Base-by-base conservation (phyloP, 2,888 invertebrate species). In the Cybosia mesomella region DNA sequence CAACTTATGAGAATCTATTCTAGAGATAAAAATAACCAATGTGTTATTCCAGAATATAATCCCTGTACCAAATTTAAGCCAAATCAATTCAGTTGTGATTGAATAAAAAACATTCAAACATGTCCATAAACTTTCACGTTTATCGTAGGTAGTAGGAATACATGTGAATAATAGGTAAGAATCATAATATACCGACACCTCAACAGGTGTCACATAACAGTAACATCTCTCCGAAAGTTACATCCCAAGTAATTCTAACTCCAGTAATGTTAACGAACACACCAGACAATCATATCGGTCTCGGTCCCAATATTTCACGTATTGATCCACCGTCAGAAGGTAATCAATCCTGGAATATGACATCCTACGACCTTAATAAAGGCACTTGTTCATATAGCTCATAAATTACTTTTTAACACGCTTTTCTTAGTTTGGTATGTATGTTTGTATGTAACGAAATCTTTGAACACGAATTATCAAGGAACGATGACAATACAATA, bases 301-400 rank as follows among this genome's bases (percentile, higher is more conserved):
- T 10, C 39, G 58, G 43, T 58, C 58, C 43, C 28, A 22, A 58
- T 58, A 32, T 58, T 43, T 22, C 28, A 18, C 18, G 43, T 58
- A 65, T 65, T 11, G 65, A 65, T 65, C 58, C n/a, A 49, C 53
- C 15, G 49, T 43, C 49, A 43, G 49, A 34, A 24, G 34, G 67
- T 68, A 68, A 76, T 78, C 79, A 79, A 81, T 79, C 69, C 68
- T 61, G 61, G 67, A 67, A 68, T 74, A 74, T 70, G 76, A 70
- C 49, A 49, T 21, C 39, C 24, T 18, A 34, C 54, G 70, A 66
- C 79, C 71, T 72, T 76, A 79, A 74, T 81, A 73, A 70, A 72
- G 57, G 67, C 62, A 72, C 81, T 76, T 74, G 74, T 79, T 76
- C 78, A 68, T 62, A 72, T 62, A 57, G 66, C 67, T 69, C 24